Conservation (phyloP, 1,140 invertebrate genomes). For the Drosophila athabasca region DNA sequence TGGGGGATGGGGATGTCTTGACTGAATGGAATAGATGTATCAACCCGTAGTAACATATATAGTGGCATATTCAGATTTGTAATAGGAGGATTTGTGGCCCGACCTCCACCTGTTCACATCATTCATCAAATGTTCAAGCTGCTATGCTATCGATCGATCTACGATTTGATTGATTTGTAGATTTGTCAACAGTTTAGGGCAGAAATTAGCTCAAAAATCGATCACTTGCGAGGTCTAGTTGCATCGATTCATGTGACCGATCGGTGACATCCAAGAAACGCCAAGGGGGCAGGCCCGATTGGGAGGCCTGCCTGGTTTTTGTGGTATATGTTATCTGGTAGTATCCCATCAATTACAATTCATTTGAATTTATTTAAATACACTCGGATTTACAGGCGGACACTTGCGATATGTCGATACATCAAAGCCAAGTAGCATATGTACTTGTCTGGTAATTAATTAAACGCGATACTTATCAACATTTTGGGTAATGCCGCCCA, state of each 20-base stretch:
- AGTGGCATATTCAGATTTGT: too few species aligned
- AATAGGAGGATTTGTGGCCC: too few species aligned
- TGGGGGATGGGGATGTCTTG: background rate
- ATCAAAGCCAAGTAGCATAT: slow-evolving; percentile 60
- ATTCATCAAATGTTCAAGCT: too few species aligned
- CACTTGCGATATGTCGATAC: slow-evolving; percentile 52
- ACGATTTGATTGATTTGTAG: slow-evolving; percentile 22
- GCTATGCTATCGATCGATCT: slow-evolving; percentile 13
- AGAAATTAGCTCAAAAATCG: slow-evolving; percentile 13
- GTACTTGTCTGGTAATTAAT: slow-evolving; percentile 68
- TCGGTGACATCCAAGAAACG: slow-evolving; percentile 22
- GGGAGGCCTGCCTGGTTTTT: too few species aligned
- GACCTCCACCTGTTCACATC: too few species aligned
- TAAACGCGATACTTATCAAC: slow-evolving; percentile 61
- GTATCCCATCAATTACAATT: slow-evolving; percentile 71
- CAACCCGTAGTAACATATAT: too few species aligned
- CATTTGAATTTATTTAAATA: slow-evolving; percentile 80
- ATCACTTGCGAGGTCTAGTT: slow-evolving; percentile 3
- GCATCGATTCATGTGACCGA: background rate
- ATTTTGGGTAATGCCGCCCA: slow-evolving; percentile 49
- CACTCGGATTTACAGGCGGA: slow-evolving; percentile 61
- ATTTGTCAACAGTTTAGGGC: slow-evolving; percentile 17
- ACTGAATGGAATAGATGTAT: too few species aligned
- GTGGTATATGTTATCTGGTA: background rate
- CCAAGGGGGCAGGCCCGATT: slow-evolving; percentile 1